These are phyloP conservation scores for Phenganax stokvisi DNA, from an alignment of 92 coral and sea anemone genomes.

Conservation along the genomic window DNA sequence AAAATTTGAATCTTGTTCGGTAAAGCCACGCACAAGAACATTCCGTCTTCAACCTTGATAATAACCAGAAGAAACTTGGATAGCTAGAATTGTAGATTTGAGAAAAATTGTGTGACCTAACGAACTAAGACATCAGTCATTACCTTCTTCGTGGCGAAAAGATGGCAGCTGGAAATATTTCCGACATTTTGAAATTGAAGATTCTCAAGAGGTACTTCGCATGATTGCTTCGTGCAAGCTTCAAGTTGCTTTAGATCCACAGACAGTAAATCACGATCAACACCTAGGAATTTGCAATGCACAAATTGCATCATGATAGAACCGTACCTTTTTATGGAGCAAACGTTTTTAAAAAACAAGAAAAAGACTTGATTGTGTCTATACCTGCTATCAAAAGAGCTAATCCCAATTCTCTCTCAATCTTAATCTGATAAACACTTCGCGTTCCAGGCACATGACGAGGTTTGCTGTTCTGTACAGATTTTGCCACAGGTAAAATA, in stretches of 20 bases:
- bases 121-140: background rate
- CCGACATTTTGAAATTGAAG: slow-evolving; percentile 66
- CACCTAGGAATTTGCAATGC: slow-evolving; percentile 44
- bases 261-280: slow-evolving; percentile 69
- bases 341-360: background rate
- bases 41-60: slow-evolving; percentile 62
- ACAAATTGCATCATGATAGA: no score
- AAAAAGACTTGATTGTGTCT: background rate
- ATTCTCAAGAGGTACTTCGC: slow-evolving; percentile 68
- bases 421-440: slow-evolving; percentile 77
- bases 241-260: slow-evolving; percentile 81
- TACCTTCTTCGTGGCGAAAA: slow-evolving; percentile 92
- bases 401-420: slow-evolving; percentile 58
- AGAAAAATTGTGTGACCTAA: no score
- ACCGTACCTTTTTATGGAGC: no score
- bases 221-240: slow-evolving; percentile 70
- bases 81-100: no score
- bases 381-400: slow-evolving; percentile 84
- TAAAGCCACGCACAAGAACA: slow-evolving; percentile 79
- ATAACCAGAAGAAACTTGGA: background rate
- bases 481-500: slow-evolving; percentile 59
- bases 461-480: slow-evolving; percentile 54
- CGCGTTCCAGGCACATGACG: slow-evolving; percentile 85
- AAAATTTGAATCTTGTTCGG: slow-evolving; percentile 78
- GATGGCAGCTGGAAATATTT: slow-evolving; percentile 84